A percentile compares a stretch with the other conserved stretches of the same genome.
Evolutionary conservation across 2,113 vertebrate species (phyloP).

Genomic region (Psittacula cyanocephala): DNA sequence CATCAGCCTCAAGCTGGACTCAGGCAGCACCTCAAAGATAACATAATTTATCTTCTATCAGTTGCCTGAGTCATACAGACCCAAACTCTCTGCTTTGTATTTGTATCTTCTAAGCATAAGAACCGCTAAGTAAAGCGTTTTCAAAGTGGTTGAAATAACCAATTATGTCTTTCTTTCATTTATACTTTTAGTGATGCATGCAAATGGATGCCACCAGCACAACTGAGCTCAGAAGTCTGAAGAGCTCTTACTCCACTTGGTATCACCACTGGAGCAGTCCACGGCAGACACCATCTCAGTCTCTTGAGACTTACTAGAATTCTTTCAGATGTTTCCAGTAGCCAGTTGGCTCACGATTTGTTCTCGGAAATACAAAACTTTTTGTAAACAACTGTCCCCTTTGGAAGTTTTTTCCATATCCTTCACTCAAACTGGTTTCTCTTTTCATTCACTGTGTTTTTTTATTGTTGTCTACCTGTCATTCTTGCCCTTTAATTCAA

Average conservation of each 20-base stretch:
- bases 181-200: neutral
- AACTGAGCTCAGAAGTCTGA: neutral
- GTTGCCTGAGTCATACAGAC: neutral
- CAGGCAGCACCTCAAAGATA: neutral
- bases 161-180: neutral
- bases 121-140: neutral
- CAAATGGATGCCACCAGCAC: neutral
- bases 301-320: neutral
- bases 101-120: neutral
- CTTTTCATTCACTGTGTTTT: neutral
- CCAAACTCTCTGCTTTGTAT: neutral
- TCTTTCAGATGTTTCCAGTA: neutral
- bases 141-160: neutral
- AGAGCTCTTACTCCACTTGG: neutral
- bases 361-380: neutral
- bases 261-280: neutral
- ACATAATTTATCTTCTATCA: neutral
- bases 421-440: neutral
- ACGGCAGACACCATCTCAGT: neutral
- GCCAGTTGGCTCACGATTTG: neutral
- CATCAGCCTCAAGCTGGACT: neutral
- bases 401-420: neutral
- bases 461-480: neutral
- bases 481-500: neutral
- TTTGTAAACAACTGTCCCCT: neutral